Evolutionary conservation across 2,113 vertebrate species (phyloP), one percentile per base, ranked within the genome.

Genomic region (Macrotus californicus): DNA sequence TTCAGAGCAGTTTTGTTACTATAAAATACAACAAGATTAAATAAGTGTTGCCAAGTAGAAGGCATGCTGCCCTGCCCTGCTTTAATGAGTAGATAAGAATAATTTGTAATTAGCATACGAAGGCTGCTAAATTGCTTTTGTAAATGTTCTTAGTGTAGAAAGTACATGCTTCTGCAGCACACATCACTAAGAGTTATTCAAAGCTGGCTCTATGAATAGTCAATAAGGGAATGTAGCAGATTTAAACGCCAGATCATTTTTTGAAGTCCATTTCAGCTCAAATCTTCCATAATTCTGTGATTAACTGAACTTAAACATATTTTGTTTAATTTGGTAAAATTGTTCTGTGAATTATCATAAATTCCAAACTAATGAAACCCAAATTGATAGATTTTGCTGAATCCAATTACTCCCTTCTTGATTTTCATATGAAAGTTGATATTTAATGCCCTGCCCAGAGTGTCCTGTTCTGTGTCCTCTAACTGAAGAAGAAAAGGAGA

Each of bases 11-110:
- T 66, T 80, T 88, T 89, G 92, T 94, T 87, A 85, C 64, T 92
- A 87, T 81, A 84, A 94, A 91, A 94, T 85, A 85, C 52, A 96
- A 73, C 64, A 93, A 73, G 77, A 80, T 91, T 94, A 93, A 88
- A 52, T 83, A 91, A 89, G 46, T 82, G 22, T 94, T 96, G 83
- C 67, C 87, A 82, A 95, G 59, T 85, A 39, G 52, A 75, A 97
- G 70, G 59, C 56, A 31, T 85, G 61, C 24, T 81, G 46, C 46
- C 77, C 14, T 83, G 36, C 50, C 80, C 43, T 69, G 41, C 59
- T 87, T 87, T 94, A 93, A 81, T 92, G 88, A 77, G 46, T 64
- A 80, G 56, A 70, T 91, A 82, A 90, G 87, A 92, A 89, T 87
- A 90, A 96, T 79, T 87, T 88, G 77, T 59, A 91, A 76, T 96